phyloP scores from a whole-genome alignment of 2,797 vertebrate genomes.

The Tadarida brasiliensis region DNA sequence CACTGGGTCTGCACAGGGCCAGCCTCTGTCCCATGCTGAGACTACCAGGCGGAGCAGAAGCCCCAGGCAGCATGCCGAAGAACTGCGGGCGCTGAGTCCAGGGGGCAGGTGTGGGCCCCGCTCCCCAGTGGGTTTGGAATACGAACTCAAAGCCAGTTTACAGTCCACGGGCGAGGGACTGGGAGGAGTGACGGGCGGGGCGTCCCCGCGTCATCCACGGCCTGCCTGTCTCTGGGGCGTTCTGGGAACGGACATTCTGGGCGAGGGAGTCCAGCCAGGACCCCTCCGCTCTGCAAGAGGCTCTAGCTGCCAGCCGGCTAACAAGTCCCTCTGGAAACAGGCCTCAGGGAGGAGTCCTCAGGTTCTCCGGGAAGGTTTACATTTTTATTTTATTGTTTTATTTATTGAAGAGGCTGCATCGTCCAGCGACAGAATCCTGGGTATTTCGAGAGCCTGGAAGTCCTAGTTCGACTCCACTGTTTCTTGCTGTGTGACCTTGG shows the following conservation, averaged over 20 bases:
- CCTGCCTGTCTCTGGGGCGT: neutral
- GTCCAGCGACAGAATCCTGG: neutral
- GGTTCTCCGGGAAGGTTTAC: neutral
- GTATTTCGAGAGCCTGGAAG: neutral
- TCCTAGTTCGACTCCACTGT: neutral
- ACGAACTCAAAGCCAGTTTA: conserved; percentile 3
- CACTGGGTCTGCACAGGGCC: neutral
- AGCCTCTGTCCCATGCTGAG: neutral
- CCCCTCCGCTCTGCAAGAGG: neutral
- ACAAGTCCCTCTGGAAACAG: neutral
- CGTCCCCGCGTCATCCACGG: neutral
- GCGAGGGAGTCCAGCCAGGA: neutral
- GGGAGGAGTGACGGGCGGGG: neutral
- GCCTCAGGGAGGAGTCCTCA: neutral
- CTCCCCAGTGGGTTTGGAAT: neutral
- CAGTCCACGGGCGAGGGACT: neutral
- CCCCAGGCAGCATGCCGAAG: neutral
- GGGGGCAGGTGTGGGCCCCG: neutral
- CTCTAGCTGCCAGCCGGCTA: neutral
- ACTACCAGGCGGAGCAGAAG: neutral
- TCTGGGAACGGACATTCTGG: neutral
- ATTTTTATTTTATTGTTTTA: conserved; percentile 71
- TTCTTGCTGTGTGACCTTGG: neutral
- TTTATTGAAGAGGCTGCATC: conserved; percentile 65
- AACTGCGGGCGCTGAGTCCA: neutral